A percentile compares a stretch with the other conserved stretches of the same genome.
These are phyloP conservation scores for Schizothorax lantsangensis DNA, from an alignment of 2,797 vertebrate genomes.

Conservation along the genomic window DNA sequence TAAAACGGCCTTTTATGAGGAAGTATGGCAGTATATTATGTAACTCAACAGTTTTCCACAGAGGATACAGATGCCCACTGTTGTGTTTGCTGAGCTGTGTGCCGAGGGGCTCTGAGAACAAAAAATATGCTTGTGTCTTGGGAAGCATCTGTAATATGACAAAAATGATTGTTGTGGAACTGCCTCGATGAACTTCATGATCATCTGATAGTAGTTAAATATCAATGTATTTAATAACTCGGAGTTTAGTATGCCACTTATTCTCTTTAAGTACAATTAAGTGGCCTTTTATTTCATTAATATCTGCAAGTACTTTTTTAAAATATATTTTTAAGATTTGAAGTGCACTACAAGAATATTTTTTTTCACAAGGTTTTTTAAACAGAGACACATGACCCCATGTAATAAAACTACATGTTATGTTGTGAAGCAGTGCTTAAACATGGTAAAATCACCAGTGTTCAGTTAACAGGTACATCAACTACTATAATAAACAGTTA, in stretches of 20 bases:
- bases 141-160: conserved; percentile 62
- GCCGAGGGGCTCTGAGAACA: conserved; percentile 6
- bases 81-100: conserved; percentile 54
- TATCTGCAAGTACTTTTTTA: not conserved
- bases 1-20: conserved; percentile 45
- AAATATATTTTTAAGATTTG: not conserved
- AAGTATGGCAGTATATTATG: conserved; percentile 25
- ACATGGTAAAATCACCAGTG: not conserved
- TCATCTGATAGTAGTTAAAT: not conserved
- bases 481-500: no score
- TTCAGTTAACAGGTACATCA: no score
- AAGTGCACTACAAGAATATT: not conserved
- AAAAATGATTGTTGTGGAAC: conserved; percentile 50
- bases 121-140: conserved; percentile 47
- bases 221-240: not conserved
- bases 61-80: conserved; percentile 53
- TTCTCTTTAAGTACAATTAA: not conserved
- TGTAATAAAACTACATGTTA: not conserved
- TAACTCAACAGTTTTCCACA: conserved; percentile 48
- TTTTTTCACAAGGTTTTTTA: not conserved
- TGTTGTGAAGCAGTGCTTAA: not conserved
- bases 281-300: not conserved
- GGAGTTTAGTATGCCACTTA: not conserved
- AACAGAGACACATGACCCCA: not conserved
- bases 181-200: not conserved